Base-by-base conservation (phyloP, 2,797 vertebrate species). In the Oreortyx pictus region DNA sequence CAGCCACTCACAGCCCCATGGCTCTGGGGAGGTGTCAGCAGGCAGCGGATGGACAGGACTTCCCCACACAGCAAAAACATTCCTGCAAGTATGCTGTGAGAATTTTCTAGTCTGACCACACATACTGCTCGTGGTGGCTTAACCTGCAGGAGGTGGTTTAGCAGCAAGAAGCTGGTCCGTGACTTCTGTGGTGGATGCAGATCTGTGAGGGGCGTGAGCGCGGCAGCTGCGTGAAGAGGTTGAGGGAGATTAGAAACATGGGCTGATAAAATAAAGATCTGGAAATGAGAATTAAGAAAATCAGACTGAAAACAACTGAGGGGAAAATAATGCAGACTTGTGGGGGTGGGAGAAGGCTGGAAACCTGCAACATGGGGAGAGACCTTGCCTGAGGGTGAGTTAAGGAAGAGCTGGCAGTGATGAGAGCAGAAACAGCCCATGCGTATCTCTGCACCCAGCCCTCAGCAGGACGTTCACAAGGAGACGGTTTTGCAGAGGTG, bases 81-180 rank as follows among this genome's bases (percentile, higher is more conserved):
- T 93, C 46, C 90, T 96, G 81, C 75, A 90, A 91, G 92, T 91
- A 33, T 89, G 23, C 74, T 23, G 13, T 56, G 43, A 82, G 76
- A 94, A 77, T 90, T 90, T 94, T 92, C 90, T 65, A 62, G 81
- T 56, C 19, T 29, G 71, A 86, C 81, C 62, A 77, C 88, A 82
- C 27, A 14, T 17, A 87, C 62, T 11, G 22, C 52, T 87, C 20
- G 81, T 90, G 75, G 88, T 4, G 2, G 37, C 16, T 86, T 71
- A 86, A 86, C 83, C 81, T 94, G 61, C 78, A 92, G 39, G 27
- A 31, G 27, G 27, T 62, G 39, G 60, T 22, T 64, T 43, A 64
- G 29, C 77, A 90, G 72, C 62, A 91, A 88, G 80, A 59, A 66
- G 27, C 33, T 31, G 6, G 11, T 44, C 85, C 80, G 73, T 76